A percentile compares a stretch with the other conserved stretches of the same genome.
Evolutionary conservation across 2,888 invertebrate species (phyloP).

Genomic region (Baccha elongata): DNA sequence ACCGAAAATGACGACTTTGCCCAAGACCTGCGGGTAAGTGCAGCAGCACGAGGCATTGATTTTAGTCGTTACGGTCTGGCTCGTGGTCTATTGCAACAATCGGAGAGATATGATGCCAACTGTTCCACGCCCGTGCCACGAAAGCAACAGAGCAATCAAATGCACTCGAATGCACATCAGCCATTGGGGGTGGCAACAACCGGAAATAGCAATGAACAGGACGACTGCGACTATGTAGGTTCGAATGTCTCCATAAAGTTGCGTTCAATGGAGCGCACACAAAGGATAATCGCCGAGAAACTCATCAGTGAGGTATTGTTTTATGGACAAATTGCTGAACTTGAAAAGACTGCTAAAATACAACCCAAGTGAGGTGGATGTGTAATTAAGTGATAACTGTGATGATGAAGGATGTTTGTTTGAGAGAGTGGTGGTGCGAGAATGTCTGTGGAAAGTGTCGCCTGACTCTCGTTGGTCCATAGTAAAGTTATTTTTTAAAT

Average conservation of each 20-base stretch:
- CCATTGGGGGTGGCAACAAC: conserved; percentile 30
- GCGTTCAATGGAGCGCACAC: conserved; percentile 81
- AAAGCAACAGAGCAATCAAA: conserved; percentile 66
- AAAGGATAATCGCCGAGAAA: conserved; percentile 81
- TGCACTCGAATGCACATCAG: conserved; percentile 55
- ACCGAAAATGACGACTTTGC: conserved; percentile 78
- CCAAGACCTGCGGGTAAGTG: conserved; percentile 79
- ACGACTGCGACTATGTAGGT: conserved; percentile 80
- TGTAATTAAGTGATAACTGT: conserved; percentile 44
- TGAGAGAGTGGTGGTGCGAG: background rate
- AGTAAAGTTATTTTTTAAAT: conserved; percentile 10
- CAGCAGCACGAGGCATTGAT: conserved; percentile 76
- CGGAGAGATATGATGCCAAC: conserved; percentile 75
- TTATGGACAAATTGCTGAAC: conserved; percentile 81
- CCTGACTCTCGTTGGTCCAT: conserved; percentile 27
- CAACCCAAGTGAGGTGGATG: conserved; percentile 79
- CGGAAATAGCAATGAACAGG: conserved; percentile 69
- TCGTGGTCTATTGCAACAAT: conserved; percentile 75
- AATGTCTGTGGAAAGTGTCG: background rate
- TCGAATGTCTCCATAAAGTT: conserved; percentile 81
- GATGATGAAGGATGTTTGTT: conserved; percentile 61
- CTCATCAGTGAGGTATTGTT: conserved; percentile 81
- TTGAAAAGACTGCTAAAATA: conserved; percentile 80
- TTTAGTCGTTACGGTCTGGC: conserved; percentile 79
- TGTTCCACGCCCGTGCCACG: conserved; percentile 75